These are phyloP conservation scores for Cosmopolites sordidus DNA, from an alignment of 2,888 invertebrate species.

Conservation along the genomic window DNA sequence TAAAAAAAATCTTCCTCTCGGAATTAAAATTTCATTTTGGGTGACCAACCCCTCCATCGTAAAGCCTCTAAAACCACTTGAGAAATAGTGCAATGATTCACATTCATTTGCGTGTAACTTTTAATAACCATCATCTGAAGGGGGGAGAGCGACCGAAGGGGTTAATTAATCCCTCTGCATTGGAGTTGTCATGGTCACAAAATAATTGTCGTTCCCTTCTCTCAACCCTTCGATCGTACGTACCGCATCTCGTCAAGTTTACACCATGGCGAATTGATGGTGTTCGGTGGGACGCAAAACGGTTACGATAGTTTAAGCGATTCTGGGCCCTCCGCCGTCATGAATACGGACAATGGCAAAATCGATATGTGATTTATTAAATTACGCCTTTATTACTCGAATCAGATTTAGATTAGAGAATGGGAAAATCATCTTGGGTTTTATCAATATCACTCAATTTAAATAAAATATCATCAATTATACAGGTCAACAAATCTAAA, in stretches of 20 bases:
- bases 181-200: conserved; percentile 45
- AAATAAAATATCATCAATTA: too few species aligned
- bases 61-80: conserved; percentile 33
- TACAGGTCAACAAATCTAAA: too few species aligned
- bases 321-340: neutral
- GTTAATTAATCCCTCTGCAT: conserved; percentile 48
- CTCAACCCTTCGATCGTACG: conserved; percentile 11
- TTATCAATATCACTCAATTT: too few species aligned
- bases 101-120: conserved; percentile 45
- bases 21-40: conserved; percentile 1
- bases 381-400: too few species aligned
- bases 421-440: too few species aligned
- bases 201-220: conserved; percentile 40
- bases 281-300: neutral
- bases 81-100: conserved; percentile 42
- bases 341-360: too few species aligned
- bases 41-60: conserved; percentile 11
- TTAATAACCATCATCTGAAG: conserved; percentile 39
- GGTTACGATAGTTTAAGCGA: conserved; percentile 1
- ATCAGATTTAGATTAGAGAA: too few species aligned
- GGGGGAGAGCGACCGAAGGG: conserved; percentile 36
- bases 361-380: too few species aligned
- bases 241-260: neutral
- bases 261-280: neutral
- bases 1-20: neutral